phyloP scores from a whole-genome alignment of 2,797 vertebrate genomes.

The Scleropages formosus region DNA sequence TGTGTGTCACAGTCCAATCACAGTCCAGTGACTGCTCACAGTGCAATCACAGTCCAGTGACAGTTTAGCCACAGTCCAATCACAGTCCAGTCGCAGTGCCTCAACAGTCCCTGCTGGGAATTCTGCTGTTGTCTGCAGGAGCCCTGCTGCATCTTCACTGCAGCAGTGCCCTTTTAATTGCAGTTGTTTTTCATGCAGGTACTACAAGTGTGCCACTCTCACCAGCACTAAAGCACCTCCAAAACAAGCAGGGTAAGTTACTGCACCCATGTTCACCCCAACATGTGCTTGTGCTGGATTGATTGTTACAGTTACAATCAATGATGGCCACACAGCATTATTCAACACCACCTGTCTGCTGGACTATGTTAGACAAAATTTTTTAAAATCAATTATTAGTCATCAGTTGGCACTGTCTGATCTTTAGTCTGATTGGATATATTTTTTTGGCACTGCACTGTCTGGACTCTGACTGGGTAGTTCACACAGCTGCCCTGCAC shows the following conservation, averaged over 20 bases:
- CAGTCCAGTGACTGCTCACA: no score
- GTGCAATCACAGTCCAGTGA: no score
- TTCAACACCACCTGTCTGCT: no score
- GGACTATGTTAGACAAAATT: no score
- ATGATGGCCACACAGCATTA: background rate
- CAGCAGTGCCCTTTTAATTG: conserved; percentile 71
- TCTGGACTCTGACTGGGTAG: no score
- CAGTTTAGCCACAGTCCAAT: conserved; percentile 41
- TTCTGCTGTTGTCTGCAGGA: conserved; percentile 67
- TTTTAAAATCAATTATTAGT: background rate
- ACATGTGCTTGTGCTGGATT: conserved; percentile 9
- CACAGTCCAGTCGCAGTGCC: conserved; percentile 7
- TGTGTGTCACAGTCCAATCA: background rate
- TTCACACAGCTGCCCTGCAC: no score
- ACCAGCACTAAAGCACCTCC: conserved; percentile 79
- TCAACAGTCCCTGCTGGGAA: conserved; percentile 13
- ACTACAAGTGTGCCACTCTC: conserved; percentile 76
- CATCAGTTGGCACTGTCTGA: background rate
- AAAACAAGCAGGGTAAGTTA: conserved; percentile 82
- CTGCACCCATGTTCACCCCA: conserved; percentile 36
- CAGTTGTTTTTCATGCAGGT: conserved; percentile 80
- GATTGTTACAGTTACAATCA: background rate
- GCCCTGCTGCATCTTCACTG: conserved; percentile 71
- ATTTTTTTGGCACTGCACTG: no score
- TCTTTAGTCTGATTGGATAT: background rate